Evolutionary conservation across 2,888 invertebrate genomes (phyloP).

Genomic region (Auanema freiburgensis): DNA sequence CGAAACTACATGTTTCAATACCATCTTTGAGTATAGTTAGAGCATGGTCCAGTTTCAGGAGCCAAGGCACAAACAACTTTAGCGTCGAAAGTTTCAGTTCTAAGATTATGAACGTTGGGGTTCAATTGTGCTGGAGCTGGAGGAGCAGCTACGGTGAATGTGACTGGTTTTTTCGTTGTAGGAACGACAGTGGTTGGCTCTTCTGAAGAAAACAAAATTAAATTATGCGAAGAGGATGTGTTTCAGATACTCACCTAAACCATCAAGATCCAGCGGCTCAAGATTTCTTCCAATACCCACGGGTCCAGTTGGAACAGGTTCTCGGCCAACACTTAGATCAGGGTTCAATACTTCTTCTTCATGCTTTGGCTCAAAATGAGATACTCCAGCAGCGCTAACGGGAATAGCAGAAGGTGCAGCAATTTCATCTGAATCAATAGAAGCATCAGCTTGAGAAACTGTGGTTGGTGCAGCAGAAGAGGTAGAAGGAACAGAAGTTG

Average conservation of each 20-base stretch:
- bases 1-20: too few species aligned
- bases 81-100: conserved; percentile 30
- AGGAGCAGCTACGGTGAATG: conserved; percentile 11
- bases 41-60: conserved; percentile 58
- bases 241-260: conserved; percentile 9
- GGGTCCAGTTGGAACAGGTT: conserved; percentile 23
- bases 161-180: conserved; percentile 12
- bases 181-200: conserved; percentile 23
- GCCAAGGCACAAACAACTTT: conserved; percentile 48
- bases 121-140: conserved; percentile 10
- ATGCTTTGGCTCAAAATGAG: conserved; percentile 12
- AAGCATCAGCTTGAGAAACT: conserved; percentile 9
- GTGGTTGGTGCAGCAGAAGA: conserved; percentile 15
- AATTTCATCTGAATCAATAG: background rate
- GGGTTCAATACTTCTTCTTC: background rate
- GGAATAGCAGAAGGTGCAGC: conserved; percentile 14
- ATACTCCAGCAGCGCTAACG: conserved; percentile 22
- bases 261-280: conserved; percentile 10
- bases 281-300: conserved; percentile 16
- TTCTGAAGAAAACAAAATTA: background rate
- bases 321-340: conserved; percentile 17
- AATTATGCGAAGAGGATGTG: background rate
- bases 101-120: conserved; percentile 19
- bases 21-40: conserved; percentile 53
- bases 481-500: conserved; percentile 4